Conservation (phyloP, 2,888 invertebrate species). For the Drosophila atripex region DNA sequence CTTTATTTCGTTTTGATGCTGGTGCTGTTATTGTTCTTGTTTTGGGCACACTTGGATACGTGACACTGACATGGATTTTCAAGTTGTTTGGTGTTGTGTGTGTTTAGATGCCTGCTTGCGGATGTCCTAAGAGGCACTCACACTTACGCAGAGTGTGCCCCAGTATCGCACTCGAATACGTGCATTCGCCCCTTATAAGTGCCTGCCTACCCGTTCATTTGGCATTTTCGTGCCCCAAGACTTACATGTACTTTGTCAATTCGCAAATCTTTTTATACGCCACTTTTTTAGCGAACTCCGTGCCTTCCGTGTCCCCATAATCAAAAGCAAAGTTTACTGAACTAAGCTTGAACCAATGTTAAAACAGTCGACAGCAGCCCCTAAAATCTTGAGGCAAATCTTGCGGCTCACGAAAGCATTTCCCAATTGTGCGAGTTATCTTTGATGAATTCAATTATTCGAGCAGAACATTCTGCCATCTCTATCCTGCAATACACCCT, state of each 20-base stretch:
- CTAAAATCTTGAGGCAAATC: conserved; percentile 24
- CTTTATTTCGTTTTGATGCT: conserved; percentile 28
- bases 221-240: conserved; percentile 54
- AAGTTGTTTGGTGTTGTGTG: conserved; percentile 65
- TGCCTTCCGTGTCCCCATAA: conserved; percentile 48
- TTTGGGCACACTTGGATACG: conserved; percentile 71
- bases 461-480: conserved; percentile 53
- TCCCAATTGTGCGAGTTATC: conserved; percentile 78
- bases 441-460: conserved; percentile 79
- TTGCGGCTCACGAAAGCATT: conserved; percentile 32
- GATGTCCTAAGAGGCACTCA: conserved; percentile 63
- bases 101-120: conserved; percentile 56
- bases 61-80: conserved; percentile 82
- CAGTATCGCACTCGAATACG: conserved; percentile 7
- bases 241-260: conserved; percentile 75
- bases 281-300: conserved; percentile 49
- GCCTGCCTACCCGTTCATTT: conserved; percentile 31
- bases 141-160: conserved; percentile 3
- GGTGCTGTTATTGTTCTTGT: conserved; percentile 44
- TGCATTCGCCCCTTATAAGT: conserved; percentile 24
- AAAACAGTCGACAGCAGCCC: conserved; percentile 38
- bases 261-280: conserved; percentile 76
- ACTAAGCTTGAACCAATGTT: conserved; percentile 62
- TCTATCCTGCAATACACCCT: conserved; percentile 12
- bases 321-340: conserved; percentile 73